These are phyloP conservation scores for Phrynocephalus guinanensis DNA, from an alignment of 2,797 vertebrate genomes.

Conservation along the genomic window DNA sequence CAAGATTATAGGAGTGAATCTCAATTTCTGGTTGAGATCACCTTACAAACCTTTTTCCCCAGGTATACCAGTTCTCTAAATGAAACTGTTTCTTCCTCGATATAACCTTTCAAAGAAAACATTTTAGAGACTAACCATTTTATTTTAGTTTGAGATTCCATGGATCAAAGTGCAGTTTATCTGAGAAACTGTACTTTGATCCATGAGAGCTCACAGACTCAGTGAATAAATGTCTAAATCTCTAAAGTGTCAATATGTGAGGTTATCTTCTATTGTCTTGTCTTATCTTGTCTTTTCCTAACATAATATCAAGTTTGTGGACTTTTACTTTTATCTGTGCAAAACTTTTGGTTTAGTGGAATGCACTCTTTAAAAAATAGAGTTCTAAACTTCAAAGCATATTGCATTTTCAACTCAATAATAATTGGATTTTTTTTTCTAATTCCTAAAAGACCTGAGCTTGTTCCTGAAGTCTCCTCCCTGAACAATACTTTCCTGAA, in stretches of 20 bases:
- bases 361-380: background rate
- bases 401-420: background rate
- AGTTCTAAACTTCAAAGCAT: background rate
- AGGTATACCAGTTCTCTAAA: background rate
- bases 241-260: too few relatives aligned
- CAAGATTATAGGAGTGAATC: background rate
- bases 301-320: background rate
- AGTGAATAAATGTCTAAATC: too few relatives aligned
- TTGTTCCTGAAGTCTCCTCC: conserved; percentile 66
- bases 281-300: too few relatives aligned
- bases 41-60: background rate
- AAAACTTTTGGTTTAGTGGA: background rate
- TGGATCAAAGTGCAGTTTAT: too few relatives aligned
- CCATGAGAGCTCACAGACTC: too few relatives aligned
- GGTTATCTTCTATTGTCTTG: too few relatives aligned
- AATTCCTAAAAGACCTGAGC: conserved; percentile 75
- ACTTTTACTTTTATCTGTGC: background rate
- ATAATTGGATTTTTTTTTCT: conserved; percentile 51
- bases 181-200: too few relatives aligned
- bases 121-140: too few relatives aligned
- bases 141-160: too few relatives aligned
- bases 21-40: background rate
- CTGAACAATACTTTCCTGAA: conserved; percentile 74
- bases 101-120: too few relatives aligned
- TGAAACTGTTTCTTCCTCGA: background rate